Percentiles rank a stretch among this genome's conserved stretches.
Evolutionary conservation across 2,888 invertebrate genomes (phyloP).

Genomic region (Epistrophella euchroma): DNA sequence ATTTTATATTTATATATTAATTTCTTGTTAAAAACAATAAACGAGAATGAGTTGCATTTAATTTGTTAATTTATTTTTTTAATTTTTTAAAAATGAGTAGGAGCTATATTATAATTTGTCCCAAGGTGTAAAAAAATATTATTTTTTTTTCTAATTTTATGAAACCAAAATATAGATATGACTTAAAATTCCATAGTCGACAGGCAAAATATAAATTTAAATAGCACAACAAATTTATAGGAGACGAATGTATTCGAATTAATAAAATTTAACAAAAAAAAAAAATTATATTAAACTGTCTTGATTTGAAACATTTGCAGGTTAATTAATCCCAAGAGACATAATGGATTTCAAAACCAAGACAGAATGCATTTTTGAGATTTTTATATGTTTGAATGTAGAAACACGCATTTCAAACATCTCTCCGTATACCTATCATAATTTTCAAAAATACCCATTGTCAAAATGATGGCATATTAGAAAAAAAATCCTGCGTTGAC

Average conservation of each 20-base stretch:
- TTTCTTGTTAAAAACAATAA: not conserved
- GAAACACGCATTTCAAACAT: not conserved
- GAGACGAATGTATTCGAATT: not conserved
- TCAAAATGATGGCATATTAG: not conserved
- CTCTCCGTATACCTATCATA: slow-evolving; percentile 4
- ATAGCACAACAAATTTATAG: slow-evolving; percentile 14
- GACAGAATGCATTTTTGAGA: slow-evolving; percentile 3
- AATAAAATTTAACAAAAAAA: not conserved
- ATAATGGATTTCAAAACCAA: slow-evolving; percentile 7
- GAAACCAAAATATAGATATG: not conserved
- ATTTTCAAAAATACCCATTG: slow-evolving; percentile 3
- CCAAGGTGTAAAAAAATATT: not conserved
- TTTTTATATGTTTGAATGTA: not conserved
- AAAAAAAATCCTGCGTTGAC: slow-evolving; percentile 48
- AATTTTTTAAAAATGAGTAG: not conserved
- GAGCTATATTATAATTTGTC: slow-evolving; percentile 1
- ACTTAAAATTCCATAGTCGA: not conserved
- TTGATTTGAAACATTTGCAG: slow-evolving; percentile 24
- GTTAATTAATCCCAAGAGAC: slow-evolving; percentile 5
- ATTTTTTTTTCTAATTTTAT: not conserved
- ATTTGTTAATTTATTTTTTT: not conserved
- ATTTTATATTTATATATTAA: not conserved
- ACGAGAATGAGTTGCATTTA: not conserved
- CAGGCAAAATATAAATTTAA: slow-evolving; percentile 1
- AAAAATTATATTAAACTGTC: not conserved